Base-by-base conservation (phyloP, 2,797 vertebrate genomes). In the Austrolebias charrua region DNA sequence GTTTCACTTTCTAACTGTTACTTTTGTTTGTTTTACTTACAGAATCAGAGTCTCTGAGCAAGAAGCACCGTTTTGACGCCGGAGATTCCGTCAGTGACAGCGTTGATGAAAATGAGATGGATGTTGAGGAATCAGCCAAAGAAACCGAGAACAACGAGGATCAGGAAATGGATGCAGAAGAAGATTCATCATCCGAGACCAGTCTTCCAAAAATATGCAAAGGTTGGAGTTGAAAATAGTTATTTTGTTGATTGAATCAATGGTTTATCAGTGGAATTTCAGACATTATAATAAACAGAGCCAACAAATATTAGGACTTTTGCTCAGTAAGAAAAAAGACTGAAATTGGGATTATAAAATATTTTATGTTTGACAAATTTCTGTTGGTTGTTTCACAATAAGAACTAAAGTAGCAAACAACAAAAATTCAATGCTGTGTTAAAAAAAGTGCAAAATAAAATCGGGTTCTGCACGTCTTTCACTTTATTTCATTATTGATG, bases 21-120 rank as follows among this genome's bases (percentile, higher is more conserved):
- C 38, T 9, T 13, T 20, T 44, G 4, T 12, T 24, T 63, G 51
- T 55, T 10, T 45, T 51, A n/a, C 5, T 42, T 28, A 60, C n/a
- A n/a, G n/a, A n/a, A n/a, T 60, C 44, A 84, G 91, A 66, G 15
- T 73, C 83, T 6, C 75, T 78, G 0, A 44, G 2, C 1, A 93
- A 93, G 62, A 89, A 80, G n/a, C 67, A 3, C 5, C 75, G 67
- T 0, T 16, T 54, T 19, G 67, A 78, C 43, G 9, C 44, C 2
- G 60, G 0, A n/a, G 61, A 38, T 16, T 55, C 15, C 31, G 28
- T 0, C 13, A 49, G 16, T 44, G 53, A 62, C 16, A 40, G 60
- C 9, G 73, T 48, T 1, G 73, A 80, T 51, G 78, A 67, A 1
- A 69, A 35, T 45, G 59, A 82, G 20, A 86, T 86, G 69, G 84